phyloP scores from a whole-genome alignment of 2,113 vertebrate genomes.

The Trochalopteron elliotii region DNA sequence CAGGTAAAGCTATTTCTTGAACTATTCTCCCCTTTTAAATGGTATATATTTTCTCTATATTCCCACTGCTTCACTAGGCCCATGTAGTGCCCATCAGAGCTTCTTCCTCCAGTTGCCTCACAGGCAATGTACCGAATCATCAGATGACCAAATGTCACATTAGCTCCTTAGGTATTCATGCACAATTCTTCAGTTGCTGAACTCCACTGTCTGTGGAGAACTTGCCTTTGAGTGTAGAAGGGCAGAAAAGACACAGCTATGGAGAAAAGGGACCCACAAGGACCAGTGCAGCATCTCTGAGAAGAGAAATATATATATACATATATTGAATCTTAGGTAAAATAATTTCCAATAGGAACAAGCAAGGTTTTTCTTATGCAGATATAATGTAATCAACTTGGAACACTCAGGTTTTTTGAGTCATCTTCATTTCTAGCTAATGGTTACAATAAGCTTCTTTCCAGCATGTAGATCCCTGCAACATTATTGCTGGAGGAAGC shows the following conservation, averaged over 20 bases:
- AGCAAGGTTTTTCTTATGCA: background rate
- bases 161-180: background rate
- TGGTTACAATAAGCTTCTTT: background rate
- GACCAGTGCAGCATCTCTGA: background rate
- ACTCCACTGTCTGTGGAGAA: background rate
- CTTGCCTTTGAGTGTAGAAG: background rate
- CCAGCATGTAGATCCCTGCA: background rate
- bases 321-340: background rate
- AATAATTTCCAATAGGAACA: background rate
- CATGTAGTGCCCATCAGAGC: background rate
- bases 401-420: background rate
- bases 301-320: background rate
- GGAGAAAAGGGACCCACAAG: background rate
- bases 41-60: background rate
- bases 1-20: background rate
- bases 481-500: background rate
- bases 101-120: background rate
- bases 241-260: background rate
- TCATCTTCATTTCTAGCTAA: background rate
- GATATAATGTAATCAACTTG: background rate
- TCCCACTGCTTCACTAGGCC: background rate
- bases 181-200: background rate
- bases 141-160: background rate
- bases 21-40: background rate
- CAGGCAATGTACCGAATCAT: background rate